Evolutionary conservation across 2,797 vertebrate species (phyloP), one percentile per base, ranked within the genome.

Genomic region (Lepilemur septentrionalis): DNA sequence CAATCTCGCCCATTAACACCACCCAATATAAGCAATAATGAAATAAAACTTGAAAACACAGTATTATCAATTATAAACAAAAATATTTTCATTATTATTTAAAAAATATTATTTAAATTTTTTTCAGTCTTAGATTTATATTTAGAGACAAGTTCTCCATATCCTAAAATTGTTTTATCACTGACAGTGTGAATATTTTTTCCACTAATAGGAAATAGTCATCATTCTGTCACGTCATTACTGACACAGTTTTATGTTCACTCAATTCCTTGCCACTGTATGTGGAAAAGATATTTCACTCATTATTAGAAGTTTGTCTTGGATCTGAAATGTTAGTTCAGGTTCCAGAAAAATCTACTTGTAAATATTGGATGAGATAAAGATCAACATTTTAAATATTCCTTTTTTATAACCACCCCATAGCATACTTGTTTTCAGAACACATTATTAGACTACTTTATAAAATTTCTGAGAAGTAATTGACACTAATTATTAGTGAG

Each of bases 311-410:
- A 69, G 7, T 65, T 86, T 38, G 50, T 67, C 50, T 23, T n/a
- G n/a, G 50, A 28, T 61, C 50, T 93, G 22, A 57, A 80, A 89
- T 46, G 1, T 86, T 93, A 75, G 10, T 75, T 91, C 41, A 76
- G 28, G 2, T 91, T 41, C 48, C 15, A 76, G 48, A 81, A 87
- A 86, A n/a, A 67, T n/a, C n/a, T 69, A 86, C 69, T 59, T 86
- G 13, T 59, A 86, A 67, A 59, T 73, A 93, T 32, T 38, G 23
- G 18, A 41, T 96, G 63, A 91, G 4, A 48, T 81, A 91, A 67
- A 93, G 23, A 32, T 81, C n/a, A 93, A 86, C n/a, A 67, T 59
- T 81, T 81, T 73, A 86, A 90, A 81, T 67, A 75, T 15, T 65
- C 38, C 10, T 75, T 80, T 32, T 65, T 65, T 72, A 10, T 72